These are phyloP conservation scores for Leptonema lineaticorne DNA, from an alignment of 1,140 invertebrate species.

Conservation along the genomic window DNA sequence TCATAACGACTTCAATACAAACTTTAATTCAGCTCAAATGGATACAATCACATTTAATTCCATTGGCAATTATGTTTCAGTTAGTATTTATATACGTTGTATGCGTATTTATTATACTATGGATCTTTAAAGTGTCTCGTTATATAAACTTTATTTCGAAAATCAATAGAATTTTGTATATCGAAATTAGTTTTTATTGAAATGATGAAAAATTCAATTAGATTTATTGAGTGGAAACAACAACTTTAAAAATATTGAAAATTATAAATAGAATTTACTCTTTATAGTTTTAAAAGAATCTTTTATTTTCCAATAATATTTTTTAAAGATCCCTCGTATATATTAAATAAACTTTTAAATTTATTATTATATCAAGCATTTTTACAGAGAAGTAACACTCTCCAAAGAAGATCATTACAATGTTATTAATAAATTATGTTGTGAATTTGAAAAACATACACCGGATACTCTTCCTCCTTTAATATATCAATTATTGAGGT, in stretches of 20 bases:
- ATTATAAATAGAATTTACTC: not conserved
- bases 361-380: too few relatives aligned
- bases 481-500: slow-evolving; percentile 46
- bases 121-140: too few relatives aligned
- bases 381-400: slow-evolving; percentile 39
- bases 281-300: not conserved
- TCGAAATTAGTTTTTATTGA: too few relatives aligned
- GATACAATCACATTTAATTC: slow-evolving; percentile 43
- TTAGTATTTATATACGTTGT: slow-evolving; percentile 32
- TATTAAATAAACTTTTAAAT: too few relatives aligned
- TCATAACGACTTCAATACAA: slow-evolving; percentile 43
- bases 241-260: too few relatives aligned
- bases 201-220: too few relatives aligned
- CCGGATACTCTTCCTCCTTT: slow-evolving; percentile 49
- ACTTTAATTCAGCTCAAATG: slow-evolving; percentile 45
- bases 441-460: slow-evolving; percentile 45
- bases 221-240: too few relatives aligned
- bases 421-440: slow-evolving; percentile 47
- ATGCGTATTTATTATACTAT: not conserved
- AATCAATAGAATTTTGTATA: too few relatives aligned
- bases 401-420: slow-evolving; percentile 48
- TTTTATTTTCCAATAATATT: not conserved
- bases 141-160: too few relatives aligned
- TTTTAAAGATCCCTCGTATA: too few relatives aligned
- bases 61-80: slow-evolving; percentile 47